Conservation (phyloP, 2,113 vertebrate genomes). For the Dolichallabes microphthalmus region DNA sequence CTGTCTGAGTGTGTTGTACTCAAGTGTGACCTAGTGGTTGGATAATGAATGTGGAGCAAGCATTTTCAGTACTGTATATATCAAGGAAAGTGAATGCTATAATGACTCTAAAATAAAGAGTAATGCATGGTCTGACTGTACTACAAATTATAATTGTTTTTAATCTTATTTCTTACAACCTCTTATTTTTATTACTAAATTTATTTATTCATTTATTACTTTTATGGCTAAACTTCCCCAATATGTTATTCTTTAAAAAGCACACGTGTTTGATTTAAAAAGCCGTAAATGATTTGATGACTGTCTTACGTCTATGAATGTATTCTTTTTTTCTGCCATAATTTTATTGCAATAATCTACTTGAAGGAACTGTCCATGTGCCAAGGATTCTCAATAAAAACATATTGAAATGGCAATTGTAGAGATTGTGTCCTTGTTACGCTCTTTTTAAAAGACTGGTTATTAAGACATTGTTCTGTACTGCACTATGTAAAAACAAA, state of each 20-base stretch:
- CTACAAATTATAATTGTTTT: background rate
- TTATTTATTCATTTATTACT: no score
- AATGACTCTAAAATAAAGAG: background rate
- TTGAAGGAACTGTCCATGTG: background rate
- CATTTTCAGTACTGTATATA: conserved; percentile 19
- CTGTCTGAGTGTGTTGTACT: background rate
- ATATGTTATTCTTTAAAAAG: background rate
- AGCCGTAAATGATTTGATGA: background rate
- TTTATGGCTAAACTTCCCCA: background rate
- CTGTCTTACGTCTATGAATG: background rate
- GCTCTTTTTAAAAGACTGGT: background rate
- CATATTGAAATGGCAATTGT: background rate
- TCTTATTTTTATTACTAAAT: no score
- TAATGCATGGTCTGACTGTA: no score
- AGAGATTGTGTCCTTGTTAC: background rate
- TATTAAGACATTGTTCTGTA: background rate
- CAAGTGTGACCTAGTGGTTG: conserved; percentile 20
- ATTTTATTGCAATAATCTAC: background rate
- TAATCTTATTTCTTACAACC: background rate
- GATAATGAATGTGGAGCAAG: conserved; percentile 14
- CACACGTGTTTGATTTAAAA: background rate
- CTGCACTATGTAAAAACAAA: background rate
- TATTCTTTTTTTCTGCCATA: background rate
- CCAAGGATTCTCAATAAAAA: background rate
- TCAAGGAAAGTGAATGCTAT: conserved; percentile 34